phyloP scores from a whole-genome alignment of 2,797 vertebrate genomes.

The Darevskia mixta region DNA sequence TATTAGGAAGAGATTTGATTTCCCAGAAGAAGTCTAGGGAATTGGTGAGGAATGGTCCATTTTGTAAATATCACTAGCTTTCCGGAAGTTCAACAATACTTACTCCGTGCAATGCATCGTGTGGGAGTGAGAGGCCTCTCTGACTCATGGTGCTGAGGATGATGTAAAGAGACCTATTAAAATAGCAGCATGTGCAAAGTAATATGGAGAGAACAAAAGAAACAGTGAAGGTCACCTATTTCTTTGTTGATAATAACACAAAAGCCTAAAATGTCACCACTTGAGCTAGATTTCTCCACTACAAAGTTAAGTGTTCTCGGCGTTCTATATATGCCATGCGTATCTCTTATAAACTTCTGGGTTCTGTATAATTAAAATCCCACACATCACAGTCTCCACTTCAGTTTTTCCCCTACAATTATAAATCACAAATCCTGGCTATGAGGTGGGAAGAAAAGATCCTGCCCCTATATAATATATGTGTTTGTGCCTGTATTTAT shows the following conservation, averaged over 20 bases:
- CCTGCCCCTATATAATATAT: neutral
- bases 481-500: neutral
- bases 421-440: constrained; percentile 25
- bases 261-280: constrained; percentile 39
- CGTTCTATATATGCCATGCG: neutral
- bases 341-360: constrained; percentile 14
- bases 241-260: constrained; percentile 26
- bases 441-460: neutral
- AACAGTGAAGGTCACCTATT: constrained; percentile 27
- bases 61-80: constrained; percentile 27
- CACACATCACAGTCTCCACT: constrained; percentile 24
- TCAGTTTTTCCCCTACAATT: constrained; percentile 18
- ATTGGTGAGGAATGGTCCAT: constrained; percentile 5
- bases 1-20: neutral
- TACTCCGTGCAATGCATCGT: constrained; percentile 26
- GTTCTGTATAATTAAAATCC: constrained; percentile 40
- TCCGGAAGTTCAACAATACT: constrained; percentile 36
- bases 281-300: constrained; percentile 38
- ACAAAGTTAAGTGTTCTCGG: constrained; percentile 14
- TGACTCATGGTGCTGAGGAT: constrained; percentile 41
- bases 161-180: constrained; percentile 45
- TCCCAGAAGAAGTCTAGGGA: constrained; percentile 1
- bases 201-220: constrained; percentile 38
- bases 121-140: constrained; percentile 45
- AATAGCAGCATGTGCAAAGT: constrained; percentile 46